A percentile compares a stretch with the other conserved stretches of the same genome.
Evolutionary conservation across 2,113 vertebrate species (phyloP).

Genomic region (Sinocyclocheilus maitianheensis): DNA sequence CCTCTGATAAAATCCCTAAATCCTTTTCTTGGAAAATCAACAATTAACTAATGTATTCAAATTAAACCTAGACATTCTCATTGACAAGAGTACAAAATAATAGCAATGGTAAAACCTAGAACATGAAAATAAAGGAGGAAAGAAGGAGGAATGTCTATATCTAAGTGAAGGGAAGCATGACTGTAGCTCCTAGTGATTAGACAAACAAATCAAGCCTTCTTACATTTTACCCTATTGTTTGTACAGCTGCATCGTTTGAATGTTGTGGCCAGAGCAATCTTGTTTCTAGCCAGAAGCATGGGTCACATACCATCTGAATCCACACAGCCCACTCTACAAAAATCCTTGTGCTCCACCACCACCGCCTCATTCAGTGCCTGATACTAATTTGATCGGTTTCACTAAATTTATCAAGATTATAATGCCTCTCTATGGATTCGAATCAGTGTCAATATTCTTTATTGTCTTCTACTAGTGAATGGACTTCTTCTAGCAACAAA

Average conservation of each 20-base stretch:
- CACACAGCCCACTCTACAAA: conserved; percentile 7
- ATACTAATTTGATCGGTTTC: conserved; percentile 33
- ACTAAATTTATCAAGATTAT: background rate
- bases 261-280: conserved; percentile 37
- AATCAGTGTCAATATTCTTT: conserved; percentile 38
- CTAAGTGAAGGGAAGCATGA: conserved; percentile 32
- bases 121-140: background rate
- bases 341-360: background rate
- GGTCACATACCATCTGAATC: conserved; percentile 36
- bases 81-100: background rate
- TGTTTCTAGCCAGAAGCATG: conserved; percentile 41
- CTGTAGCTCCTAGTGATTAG: conserved; percentile 44
- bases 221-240: conserved; percentile 52
- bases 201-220: conserved; percentile 51
- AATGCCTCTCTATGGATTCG: conserved; percentile 43
- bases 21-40: background rate
- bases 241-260: conserved; percentile 56
- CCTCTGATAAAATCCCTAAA: background rate
- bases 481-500: conserved; percentile 50
- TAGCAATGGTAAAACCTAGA: background rate
- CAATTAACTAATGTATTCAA: background rate
- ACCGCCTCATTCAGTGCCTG: conserved; percentile 6
- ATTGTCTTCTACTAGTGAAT: conserved; percentile 48
- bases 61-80: too few species aligned
- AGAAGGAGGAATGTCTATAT: conserved; percentile 8